These are phyloP conservation scores for Cyphomyrus plagiostoma DNA, from an alignment of 2,113 vertebrate genomes.

Conservation along the genomic window DNA sequence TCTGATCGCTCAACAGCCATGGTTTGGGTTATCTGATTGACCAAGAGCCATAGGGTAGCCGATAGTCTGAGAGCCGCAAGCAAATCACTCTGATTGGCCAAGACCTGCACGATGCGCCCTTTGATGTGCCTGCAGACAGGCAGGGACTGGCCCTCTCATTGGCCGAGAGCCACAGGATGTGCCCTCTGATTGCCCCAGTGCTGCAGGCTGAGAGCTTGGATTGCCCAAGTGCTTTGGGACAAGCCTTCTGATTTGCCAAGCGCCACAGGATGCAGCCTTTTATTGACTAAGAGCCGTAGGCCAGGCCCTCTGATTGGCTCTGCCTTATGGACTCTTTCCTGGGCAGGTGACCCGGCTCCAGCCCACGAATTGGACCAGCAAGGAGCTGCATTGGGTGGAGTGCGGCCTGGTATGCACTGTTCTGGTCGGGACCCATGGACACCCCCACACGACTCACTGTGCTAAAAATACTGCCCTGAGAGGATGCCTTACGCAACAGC, in stretches of 20 bases:
- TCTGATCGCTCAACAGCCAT: background rate
- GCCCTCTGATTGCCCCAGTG: no score
- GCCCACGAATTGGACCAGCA: background rate
- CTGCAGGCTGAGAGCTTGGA: no score
- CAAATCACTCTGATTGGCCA: background rate
- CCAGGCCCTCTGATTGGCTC: background rate
- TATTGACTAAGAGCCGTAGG: no score
- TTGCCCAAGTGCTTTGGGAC: no score
- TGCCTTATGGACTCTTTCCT: background rate
- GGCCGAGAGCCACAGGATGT: no score
- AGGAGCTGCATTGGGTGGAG: background rate
- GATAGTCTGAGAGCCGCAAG: no score
- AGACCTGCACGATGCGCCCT: background rate
- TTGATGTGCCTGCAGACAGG: background rate
- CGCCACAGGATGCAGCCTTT: no score
- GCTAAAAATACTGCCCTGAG: conserved; percentile 15
- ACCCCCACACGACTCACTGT: background rate
- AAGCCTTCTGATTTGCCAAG: no score
- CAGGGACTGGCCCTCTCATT: no score
- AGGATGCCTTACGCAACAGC: conserved; percentile 9
- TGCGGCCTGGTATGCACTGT: background rate
- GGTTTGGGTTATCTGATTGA: background rate
- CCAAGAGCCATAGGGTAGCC: background rate
- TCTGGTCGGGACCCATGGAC: background rate
- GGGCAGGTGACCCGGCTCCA: background rate